Conservation (phyloP, 1,140 invertebrate genomes). For the Catajapyx aquilonaris region DNA sequence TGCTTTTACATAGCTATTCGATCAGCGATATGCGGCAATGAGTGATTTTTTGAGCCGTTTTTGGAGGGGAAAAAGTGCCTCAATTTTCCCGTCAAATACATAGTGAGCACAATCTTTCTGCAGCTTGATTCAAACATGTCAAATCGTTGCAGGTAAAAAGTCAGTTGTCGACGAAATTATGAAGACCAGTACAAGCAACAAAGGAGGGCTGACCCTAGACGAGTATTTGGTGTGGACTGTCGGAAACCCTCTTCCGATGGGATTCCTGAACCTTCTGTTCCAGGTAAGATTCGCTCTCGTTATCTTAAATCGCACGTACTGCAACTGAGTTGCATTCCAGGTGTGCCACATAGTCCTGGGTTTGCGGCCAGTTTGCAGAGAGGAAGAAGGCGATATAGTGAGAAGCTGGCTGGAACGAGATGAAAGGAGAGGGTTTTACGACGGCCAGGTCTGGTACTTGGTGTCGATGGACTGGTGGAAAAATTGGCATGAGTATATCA, state of each 20-base stretch:
- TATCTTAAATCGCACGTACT: background rate
- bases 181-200: slow-evolving; percentile 14
- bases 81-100: no score
- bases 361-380: slow-evolving; percentile 47
- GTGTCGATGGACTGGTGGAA: slow-evolving; percentile 66
- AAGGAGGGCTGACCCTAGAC: slow-evolving; percentile 34
- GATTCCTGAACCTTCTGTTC: slow-evolving; percentile 53
- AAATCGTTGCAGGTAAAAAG: slow-evolving; percentile 13
- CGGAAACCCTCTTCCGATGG: slow-evolving; percentile 38
- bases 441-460: slow-evolving; percentile 73
- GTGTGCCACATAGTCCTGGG: slow-evolving; percentile 75
- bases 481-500: slow-evolving; percentile 50
- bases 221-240: slow-evolving; percentile 72
- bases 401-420: slow-evolving; percentile 56
- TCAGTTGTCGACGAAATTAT: slow-evolving; percentile 20
- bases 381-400: slow-evolving; percentile 62
- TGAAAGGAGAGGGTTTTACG: slow-evolving; percentile 40
- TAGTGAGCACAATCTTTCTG: no score
- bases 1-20: no score
- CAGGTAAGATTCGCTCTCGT: slow-evolving; percentile 24
- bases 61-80: no score
- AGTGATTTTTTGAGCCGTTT: no score
- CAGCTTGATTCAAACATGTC: no score
- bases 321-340: slow-evolving; percentile 19
- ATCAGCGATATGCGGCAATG: no score